phyloP scores from a whole-genome alignment of 2,113 vertebrate genomes.

The Microtus ochrogaster region DNA sequence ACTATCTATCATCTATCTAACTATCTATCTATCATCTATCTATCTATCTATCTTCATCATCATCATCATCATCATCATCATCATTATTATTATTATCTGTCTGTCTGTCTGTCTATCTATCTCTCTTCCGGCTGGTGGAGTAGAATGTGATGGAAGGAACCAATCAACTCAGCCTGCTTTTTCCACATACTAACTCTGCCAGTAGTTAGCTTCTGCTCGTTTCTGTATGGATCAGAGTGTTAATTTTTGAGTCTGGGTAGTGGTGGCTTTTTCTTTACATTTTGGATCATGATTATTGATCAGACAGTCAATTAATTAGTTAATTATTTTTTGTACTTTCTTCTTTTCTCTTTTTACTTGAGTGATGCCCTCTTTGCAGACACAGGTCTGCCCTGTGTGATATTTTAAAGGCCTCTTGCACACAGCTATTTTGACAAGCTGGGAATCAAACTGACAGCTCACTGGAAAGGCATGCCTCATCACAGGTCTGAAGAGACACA shows the following conservation, averaged over 20 bases:
- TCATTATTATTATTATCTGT: no score
- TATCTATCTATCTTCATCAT: no score
- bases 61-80: no score
- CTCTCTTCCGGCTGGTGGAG: neutral
- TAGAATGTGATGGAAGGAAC: neutral
- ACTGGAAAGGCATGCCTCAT: slow-evolving; percentile 63
- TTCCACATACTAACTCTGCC: slow-evolving; percentile 45
- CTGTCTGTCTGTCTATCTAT: no score
- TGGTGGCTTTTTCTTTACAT: neutral
- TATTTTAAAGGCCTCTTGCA: slow-evolving; percentile 77
- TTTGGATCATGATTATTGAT: slow-evolving; percentile 26
- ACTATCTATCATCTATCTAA: no score
- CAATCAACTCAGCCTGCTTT: slow-evolving; percentile 11
- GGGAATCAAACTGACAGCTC: slow-evolving; percentile 81
- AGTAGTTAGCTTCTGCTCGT: slow-evolving; percentile 57
- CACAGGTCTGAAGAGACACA: slow-evolving; percentile 75
- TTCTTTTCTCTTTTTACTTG: neutral
- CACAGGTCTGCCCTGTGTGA: neutral
- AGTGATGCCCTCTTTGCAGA: slow-evolving; percentile 54
- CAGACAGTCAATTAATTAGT: slow-evolving; percentile 63
- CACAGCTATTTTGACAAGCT: slow-evolving; percentile 65
- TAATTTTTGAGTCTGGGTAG: slow-evolving; percentile 50
- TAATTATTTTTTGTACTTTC: neutral
- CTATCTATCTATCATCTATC: no score
- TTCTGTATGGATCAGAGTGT: slow-evolving; percentile 21